phyloP scores from a whole-genome alignment of 2,797 vertebrate genomes.

The Tympanoctomys barrerae region DNA sequence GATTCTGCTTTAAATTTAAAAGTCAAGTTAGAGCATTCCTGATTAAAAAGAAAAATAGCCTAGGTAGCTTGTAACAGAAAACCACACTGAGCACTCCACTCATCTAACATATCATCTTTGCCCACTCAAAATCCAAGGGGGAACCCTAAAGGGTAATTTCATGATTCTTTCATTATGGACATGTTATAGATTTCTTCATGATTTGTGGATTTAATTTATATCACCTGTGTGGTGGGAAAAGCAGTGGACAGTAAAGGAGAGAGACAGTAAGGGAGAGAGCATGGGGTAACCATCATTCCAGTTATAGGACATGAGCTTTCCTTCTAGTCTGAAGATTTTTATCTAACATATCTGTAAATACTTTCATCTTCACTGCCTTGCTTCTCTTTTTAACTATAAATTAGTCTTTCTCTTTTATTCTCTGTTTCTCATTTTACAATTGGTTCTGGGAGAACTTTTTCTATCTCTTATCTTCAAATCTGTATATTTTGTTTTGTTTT shows the following conservation, averaged over 20 bases:
- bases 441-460: not conserved
- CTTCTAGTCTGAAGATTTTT: not conserved
- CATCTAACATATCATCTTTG: not conserved
- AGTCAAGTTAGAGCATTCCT: not conserved
- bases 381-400: conserved; percentile 17
- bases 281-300: not conserved
- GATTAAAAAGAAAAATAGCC: not conserved
- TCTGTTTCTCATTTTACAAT: not conserved
- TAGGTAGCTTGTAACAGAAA: not conserved
- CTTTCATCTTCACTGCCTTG: not conserved
- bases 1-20: conserved; percentile 33
- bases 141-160: not conserved
- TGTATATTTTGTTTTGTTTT: not conserved
- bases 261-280: not conserved
- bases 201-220: not conserved
- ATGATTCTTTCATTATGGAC: not conserved
- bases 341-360: not conserved
- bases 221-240: not conserved
- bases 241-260: fast-evolving
- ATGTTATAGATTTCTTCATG: not conserved
- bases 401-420: conserved; percentile 12
- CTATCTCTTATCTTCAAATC: not conserved
- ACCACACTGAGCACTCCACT: not conserved
- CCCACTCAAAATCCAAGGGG: not conserved
- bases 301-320: not conserved